Evolutionary conservation across 2,113 vertebrate genomes (phyloP).

Genomic region (Globicephala melas): DNA sequence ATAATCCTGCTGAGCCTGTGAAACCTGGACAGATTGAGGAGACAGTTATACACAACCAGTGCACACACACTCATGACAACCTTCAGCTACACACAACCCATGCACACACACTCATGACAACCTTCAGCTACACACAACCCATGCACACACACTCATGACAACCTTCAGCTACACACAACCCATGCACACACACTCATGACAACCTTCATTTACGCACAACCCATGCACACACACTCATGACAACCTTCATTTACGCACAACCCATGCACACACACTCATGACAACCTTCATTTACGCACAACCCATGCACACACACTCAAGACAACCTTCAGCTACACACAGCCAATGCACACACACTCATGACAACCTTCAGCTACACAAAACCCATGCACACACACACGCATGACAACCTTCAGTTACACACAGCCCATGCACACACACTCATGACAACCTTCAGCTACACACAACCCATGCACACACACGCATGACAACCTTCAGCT

Average conservation of each 20-base stretch:
- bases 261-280: not conserved
- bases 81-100: not conserved
- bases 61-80: not conserved
- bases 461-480: not conserved
- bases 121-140: not conserved
- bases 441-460: not conserved
- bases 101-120: not conserved
- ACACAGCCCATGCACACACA: not conserved
- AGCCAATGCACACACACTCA: not conserved
- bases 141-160: no score
- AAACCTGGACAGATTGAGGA: slow-evolving; percentile 81
- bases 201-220: not conserved
- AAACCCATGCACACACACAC: not conserved
- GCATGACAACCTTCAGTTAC: no score
- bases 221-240: not conserved
- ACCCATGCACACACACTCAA: not conserved
- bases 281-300: not conserved
- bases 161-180: not conserved
- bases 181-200: not conserved
- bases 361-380: not conserved
- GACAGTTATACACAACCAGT: slow-evolving; percentile 3
- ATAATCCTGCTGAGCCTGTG: slow-evolving; percentile 87
- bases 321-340: not conserved
- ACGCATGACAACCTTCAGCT: not conserved
- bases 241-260: no score